Conservation (phyloP, 2,113 vertebrate species). For the Elephas maximus region DNA sequence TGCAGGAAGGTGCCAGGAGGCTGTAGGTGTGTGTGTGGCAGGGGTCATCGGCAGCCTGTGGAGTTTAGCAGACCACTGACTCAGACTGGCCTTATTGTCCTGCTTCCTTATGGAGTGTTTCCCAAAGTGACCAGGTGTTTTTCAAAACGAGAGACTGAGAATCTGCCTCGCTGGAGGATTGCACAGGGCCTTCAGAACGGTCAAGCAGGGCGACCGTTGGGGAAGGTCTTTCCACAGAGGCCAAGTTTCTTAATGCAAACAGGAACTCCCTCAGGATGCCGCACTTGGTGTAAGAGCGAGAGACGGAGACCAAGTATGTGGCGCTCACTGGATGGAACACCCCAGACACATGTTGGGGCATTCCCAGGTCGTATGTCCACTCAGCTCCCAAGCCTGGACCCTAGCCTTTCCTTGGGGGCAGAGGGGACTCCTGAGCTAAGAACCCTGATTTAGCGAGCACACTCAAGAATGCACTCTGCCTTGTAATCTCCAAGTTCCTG, state of each 20-base stretch:
- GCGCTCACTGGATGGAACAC: not conserved
- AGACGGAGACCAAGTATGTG: not conserved
- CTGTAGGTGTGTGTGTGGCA: not conserved
- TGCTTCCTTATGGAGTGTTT: not conserved
- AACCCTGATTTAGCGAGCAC: not conserved
- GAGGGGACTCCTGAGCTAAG: constrained; percentile 9
- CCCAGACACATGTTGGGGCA: not conserved
- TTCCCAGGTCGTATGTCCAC: not conserved
- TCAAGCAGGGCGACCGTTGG: not conserved
- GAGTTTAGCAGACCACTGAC: not conserved
- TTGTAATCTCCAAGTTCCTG: not conserved
- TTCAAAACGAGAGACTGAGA: not conserved
- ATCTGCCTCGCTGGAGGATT: not conserved
- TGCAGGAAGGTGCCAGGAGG: not conserved
- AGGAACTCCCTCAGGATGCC: not conserved
- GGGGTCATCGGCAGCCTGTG: not conserved
- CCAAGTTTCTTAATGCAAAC: not conserved
- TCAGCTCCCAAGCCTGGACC: not conserved
- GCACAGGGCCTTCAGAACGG: accelerated
- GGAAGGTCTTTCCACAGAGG: not conserved
- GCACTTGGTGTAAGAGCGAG: not conserved
- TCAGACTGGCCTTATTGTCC: not conserved
- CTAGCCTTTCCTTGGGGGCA: not conserved
- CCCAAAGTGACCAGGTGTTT: not conserved
- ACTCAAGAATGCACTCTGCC: not conserved